Evolutionary conservation across 2,797 vertebrate species (phyloP), one percentile per base, ranked within the genome.

Genomic region (Myotis myotis): DNA sequence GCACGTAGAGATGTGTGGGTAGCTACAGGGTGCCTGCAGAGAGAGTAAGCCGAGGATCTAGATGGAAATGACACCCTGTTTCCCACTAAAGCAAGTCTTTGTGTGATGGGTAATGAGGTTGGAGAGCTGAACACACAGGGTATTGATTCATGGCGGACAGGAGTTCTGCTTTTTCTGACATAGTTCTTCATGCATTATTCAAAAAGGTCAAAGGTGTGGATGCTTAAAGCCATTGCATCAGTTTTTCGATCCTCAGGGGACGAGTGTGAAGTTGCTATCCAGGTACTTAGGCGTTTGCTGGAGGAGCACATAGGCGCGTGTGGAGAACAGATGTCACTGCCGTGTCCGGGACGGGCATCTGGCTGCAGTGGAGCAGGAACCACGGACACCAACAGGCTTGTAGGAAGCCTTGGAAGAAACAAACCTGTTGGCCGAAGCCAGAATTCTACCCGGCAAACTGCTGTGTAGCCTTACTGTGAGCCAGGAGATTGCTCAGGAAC

Each of bases 151-250:
- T n/a, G 28, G 72, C 60, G 57, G 72, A 70, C 33, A 78, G 49
- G 55, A 93, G 62, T 84, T 97, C 93, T 94, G 71, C 49, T 85
- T 96, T 82, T 70, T 86, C 68, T 47, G 44, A 72, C 68, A 22
- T 5, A 72, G 62, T 81, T 91, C 47, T 89, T 96, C 87, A 95
- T 94, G 36, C 62, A 96, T 96, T 96, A 95, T 90, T 95, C 72
- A 97, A 33, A 87, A 95, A 91, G 93, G 86, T 96, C 87, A 96
- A 78, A 96, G 87, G 84, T 94, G 23, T 93, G n/a, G 55, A 17
- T 87, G 22, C 41, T 92, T 75, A 91, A 62, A 76, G 57, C 49
- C 66, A 75, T 66, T 95, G 53, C 30, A 74, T 94, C 84, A 82
- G 20, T 55, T 89, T 84, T 90, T n/a, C 22, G 82, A 2, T 87